Evolutionary conservation across 2,113 vertebrate species (phyloP).

Genomic region (Muscicapa adusta): DNA sequence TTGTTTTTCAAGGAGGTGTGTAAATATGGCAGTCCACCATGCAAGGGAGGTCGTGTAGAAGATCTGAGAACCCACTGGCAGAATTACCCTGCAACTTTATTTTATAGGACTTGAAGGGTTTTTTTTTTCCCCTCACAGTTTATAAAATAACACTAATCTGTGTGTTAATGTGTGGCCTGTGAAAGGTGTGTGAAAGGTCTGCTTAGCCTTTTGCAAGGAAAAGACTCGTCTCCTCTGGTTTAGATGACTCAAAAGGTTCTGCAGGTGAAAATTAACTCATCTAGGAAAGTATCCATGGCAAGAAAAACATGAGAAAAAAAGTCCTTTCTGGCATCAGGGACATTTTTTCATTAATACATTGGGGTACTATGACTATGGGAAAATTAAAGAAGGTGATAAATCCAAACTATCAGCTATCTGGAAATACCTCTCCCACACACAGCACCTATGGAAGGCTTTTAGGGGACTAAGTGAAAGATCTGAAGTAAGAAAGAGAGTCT

Average conservation of each 20-base stretch:
- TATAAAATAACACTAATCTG: slow-evolving; percentile 11
- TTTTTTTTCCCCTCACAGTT: background rate
- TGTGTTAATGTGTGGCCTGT: slow-evolving; percentile 13
- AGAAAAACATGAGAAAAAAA: background rate
- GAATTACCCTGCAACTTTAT: background rate
- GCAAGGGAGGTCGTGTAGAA: background rate
- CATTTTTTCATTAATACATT: background rate
- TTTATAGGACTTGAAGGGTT: background rate
- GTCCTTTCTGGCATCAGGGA: background rate
- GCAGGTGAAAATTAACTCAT: slow-evolving; percentile 24
- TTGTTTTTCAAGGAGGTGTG: background rate
- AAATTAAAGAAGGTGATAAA: background rate
- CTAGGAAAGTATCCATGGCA: background rate
- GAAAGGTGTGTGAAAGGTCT: background rate
- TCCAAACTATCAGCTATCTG: background rate
- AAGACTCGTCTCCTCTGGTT: background rate
- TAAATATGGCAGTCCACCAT: background rate
- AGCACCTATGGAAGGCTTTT: background rate
- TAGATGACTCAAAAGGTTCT: background rate
- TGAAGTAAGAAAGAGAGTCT: background rate
- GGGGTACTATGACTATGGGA: background rate
- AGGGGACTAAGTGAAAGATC: background rate
- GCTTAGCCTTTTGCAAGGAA: background rate
- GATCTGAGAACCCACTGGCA: background rate
- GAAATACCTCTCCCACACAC: background rate